A percentile compares a stretch with the other conserved stretches of the same genome.
phyloP scores from a whole-genome alignment of 2,113 vertebrate species.

The Talpa occidentalis region DNA sequence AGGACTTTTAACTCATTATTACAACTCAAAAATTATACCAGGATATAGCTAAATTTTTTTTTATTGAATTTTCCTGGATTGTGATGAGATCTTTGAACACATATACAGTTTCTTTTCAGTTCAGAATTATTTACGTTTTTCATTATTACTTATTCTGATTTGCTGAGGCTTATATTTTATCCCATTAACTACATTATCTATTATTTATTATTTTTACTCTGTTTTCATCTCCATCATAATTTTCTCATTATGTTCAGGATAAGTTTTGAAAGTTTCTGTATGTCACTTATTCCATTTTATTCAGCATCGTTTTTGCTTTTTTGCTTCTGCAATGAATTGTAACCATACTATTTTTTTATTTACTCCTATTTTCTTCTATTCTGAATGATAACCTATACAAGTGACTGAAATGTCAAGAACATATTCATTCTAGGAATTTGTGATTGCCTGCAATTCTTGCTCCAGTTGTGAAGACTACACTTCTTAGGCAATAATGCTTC shows the following conservation, averaged over 20 bases:
- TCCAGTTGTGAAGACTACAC: neutral
- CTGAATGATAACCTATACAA: neutral
- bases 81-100: neutral
- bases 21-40: neutral
- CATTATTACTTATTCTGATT: conserved; percentile 3
- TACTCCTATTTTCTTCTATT: neutral
- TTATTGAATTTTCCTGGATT: neutral
- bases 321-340: conserved; percentile 12
- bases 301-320: neutral
- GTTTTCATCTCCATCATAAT: neutral
- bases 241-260: neutral
- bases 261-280: neutral
- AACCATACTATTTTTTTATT: neutral
- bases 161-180: neutral
- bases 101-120: neutral
- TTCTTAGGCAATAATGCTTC: neutral
- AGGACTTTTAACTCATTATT: neutral
- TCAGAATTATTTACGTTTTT: neutral
- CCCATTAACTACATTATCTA: neutral
- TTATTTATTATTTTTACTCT: neutral
- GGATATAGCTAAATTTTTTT: neutral
- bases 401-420: neutral
- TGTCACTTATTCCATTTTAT: neutral
- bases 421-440: neutral
- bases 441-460: neutral